Evolutionary conservation across 2,113 vertebrate genomes (phyloP), one percentile per base, ranked within the genome.

Genomic region (Stigmatopora nigra): DNA sequence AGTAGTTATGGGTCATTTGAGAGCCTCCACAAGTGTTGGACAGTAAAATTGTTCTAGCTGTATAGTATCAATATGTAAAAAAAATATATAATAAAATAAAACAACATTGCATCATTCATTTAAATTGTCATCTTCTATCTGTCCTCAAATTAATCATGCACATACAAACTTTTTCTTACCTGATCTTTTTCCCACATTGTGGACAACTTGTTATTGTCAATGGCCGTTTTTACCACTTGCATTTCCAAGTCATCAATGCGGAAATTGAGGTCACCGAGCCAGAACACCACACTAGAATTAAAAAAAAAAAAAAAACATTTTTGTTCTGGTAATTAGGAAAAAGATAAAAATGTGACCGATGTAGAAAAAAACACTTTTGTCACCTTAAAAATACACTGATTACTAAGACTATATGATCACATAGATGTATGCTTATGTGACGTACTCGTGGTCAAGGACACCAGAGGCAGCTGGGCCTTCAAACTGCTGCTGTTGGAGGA

Each of bases 241-340:
- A 94, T 92, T 38, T 98, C 96, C 0, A 95, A 91, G 75, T 93
- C 95, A 71, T 98, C 92, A 0, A 99, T 98, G 31, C 96, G 94
- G 79, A 98, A 99, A 84, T 99, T 99, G 71, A 99, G 92, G 82
- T 99, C 97, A 31, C 97, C 97, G 38, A 99, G 97, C 95, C 97
- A 99, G 88, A 99, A 98, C 60, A 99, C 93, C 0, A 99, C 87
- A 78, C 97, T 99, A 86, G 19, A 17, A 68, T 55, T 31, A 31
- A 31, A 31, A 31, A 31, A 2, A 31, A 20, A 20, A 44, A 60
- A 44, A 19, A 14, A 2, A 17, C 16, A 17, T 4, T 35, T 10
- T 38, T 38, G 16, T n/a, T 41, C 36, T 5, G 17, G 13, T 47
- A 11, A 47, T 5, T 44, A 4, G 25, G 9, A 44, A 31, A 31